Base-by-base conservation (phyloP, 2,888 invertebrate species). In the Amblyjoppa fuscipennis region DNA sequence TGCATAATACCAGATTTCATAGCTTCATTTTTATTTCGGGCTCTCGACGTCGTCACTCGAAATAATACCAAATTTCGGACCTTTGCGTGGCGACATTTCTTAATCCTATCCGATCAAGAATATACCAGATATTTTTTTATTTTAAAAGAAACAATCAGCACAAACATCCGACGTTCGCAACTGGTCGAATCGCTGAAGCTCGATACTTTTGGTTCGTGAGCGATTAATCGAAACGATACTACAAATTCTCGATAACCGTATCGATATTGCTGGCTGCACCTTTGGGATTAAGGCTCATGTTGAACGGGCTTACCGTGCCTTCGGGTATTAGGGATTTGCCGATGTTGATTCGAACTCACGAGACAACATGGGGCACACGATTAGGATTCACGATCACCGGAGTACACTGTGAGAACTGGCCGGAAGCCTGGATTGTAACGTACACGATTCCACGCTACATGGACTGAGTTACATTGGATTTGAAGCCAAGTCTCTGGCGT, bases 1-100 rank as follows among this genome's bases (percentile, higher is more conserved):
- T 93, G 89, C 92, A 92, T 93, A 91, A 91, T 92, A 90, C 91
- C 89, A 88, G 90, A 90, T 91, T 91, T 91, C 88, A 90, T 89
- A 88, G 89, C 87, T 88, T 86, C 87, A 76, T 59, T 71, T 66
- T 81, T 83, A 85, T 85, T 85, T 64, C 41, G 11, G 1, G 34
- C 28, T 73, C 51, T 13, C 16, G 7, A 31, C 34, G 64, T 34
- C 31, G 16, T 31, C 31, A 16, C 83, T 51, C 13, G 61, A 38
- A 77, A 77, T 25, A 74, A 77, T 25, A 74, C 73, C 53, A 76
- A 53, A 7, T 64, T 64, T 31, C 34, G 28, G 7, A 28, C 13
- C 13, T 56, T 25, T 25, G 9, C 20, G 3, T 3, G 3, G 25
- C 20, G 20, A 28, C 3, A 25, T 59, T 79, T 49, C 38, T 38